Base-by-base conservation (phyloP, 2,888 invertebrate genomes). In the Drosophila prolongata region DNA sequence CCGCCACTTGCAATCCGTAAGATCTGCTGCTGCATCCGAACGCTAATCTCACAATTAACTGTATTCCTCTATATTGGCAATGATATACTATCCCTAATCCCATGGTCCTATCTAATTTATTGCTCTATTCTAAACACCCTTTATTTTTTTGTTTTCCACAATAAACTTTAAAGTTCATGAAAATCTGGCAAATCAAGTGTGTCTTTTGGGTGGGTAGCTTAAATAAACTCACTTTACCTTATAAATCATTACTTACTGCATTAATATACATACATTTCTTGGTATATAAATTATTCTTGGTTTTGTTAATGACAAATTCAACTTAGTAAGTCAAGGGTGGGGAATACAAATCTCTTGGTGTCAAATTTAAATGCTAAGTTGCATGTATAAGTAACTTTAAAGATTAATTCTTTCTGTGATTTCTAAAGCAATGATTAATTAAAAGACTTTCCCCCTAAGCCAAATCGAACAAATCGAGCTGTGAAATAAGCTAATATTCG, bases 61-160 rank as follows among this genome's bases (percentile, higher is more conserved):
- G 69, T 47, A 70, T 73, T 69, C 16, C 16, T 16, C 71, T 67
- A 64, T 82, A 80, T 82, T 85, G 76, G 78, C 76, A 79, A 82
- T 50, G 65, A 82, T 79, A 78, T 78, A 61, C 46, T 40, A 62
- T 27, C 24, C 44, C 9, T 35, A 40, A 40, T 11, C n/a, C 16
- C 34, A 16, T 47, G 34, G n/a, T 65, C 46, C 46, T 54, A 62
- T 11, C n/a, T 65, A 62, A 65, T 65, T 65, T 65, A 62, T 62
- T 65, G 19, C 44, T 24, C 24, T 62, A 53, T 13, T 34, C 46
- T 40, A 54, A 53, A 53, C n/a, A 46, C 14, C 13, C 9, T 9
- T 35, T 19, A 16, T 34, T 59, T 38, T 13, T 79, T 78, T 71
- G 59, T 14, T 60, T 62, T 68, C 11, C 10, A 5, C 10, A 66